Evolutionary conservation across 2,113 vertebrate genomes (phyloP).

Genomic region (Periophthalmus modestus): DNA sequence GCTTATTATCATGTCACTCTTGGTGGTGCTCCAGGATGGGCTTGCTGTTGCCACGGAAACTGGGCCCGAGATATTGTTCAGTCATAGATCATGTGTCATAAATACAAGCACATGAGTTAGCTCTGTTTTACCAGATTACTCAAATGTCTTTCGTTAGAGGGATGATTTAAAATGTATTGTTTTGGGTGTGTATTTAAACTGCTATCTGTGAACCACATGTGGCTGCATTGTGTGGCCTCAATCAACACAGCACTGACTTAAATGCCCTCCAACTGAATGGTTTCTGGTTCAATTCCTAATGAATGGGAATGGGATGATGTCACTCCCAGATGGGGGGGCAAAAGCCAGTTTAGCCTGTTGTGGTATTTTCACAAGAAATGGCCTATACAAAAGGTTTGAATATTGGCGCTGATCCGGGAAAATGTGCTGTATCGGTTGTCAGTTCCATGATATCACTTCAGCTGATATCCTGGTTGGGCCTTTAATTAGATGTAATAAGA

Average conservation of each 20-base stretch:
- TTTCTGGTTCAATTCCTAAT: too few relatives aligned
- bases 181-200: neutral
- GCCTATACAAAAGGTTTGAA: too few relatives aligned
- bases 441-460: too few relatives aligned
- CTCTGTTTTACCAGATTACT: constrained; percentile 25
- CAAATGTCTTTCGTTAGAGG: neutral
- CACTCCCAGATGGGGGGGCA: too few relatives aligned
- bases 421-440: too few relatives aligned
- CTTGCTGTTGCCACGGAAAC: constrained; percentile 77
- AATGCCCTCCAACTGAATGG: too few relatives aligned
- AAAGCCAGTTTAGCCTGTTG: too few relatives aligned
- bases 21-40: constrained; percentile 58
- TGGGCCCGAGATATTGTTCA: constrained; percentile 48
- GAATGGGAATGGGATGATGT: too few relatives aligned
- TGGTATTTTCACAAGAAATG: too few relatives aligned
- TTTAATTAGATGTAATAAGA: too few relatives aligned
- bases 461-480: too few relatives aligned
- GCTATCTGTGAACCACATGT: neutral
- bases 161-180: constrained; percentile 2
- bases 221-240: neutral
- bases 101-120: constrained; percentile 37
- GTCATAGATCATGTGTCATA: constrained; percentile 33
- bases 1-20: constrained; percentile 63
- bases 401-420: too few relatives aligned
- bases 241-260: neutral